phyloP scores from a whole-genome alignment of 2,113 vertebrate species.

The Rhynchopsitta pachyrhyncha region DNA sequence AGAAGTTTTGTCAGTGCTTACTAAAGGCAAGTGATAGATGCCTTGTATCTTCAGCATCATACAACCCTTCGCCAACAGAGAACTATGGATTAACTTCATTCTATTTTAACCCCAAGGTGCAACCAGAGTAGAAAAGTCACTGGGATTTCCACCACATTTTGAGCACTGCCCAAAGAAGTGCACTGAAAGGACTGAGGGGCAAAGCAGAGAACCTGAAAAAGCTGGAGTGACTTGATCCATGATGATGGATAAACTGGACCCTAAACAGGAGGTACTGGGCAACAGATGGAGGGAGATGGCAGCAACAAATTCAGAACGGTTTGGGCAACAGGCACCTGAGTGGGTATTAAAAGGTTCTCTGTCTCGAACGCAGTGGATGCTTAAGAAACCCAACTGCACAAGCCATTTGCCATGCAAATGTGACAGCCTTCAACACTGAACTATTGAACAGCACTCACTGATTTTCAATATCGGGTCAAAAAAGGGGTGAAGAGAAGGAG shows the following conservation, averaged over 20 bases:
- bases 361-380: not conserved
- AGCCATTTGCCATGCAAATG: not conserved
- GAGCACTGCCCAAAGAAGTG: not conserved
- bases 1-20: not conserved
- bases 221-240: not conserved
- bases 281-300: not conserved
- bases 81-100: not conserved
- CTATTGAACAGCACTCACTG: not conserved
- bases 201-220: not conserved
- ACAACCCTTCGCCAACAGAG: not conserved
- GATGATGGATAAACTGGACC: not conserved
- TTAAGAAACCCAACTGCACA: not conserved
- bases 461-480: not conserved
- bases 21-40: not conserved
- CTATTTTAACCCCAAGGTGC: not conserved
- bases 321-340: accelerated
- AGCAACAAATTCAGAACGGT: not conserved
- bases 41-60: not conserved
- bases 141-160: not conserved
- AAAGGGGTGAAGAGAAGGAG: accelerated
- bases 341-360: not conserved
- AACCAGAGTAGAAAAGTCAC: not conserved
- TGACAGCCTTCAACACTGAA: not conserved
- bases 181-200: not conserved
- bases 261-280: not conserved